phyloP scores from a whole-genome alignment of 2,113 vertebrate genomes.

The Synchiropus splendidus region DNA sequence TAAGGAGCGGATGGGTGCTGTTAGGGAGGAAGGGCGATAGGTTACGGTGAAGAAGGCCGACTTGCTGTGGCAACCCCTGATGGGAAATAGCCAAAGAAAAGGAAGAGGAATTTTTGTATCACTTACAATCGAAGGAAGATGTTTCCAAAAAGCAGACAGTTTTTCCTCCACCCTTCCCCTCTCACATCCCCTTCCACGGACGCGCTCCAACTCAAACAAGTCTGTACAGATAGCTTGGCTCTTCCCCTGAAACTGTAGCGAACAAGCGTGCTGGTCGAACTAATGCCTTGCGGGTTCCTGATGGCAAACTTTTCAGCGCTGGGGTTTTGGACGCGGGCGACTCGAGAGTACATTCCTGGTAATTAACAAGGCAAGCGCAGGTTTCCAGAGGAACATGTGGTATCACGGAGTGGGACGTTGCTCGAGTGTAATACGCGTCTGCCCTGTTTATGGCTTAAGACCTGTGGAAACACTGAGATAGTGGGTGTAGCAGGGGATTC shows the following conservation, averaged over 20 bases:
- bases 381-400: slow-evolving; percentile 29
- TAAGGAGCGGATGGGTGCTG: too few relatives aligned
- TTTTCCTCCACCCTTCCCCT: slow-evolving; percentile 26
- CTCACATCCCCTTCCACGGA: slow-evolving; percentile 33
- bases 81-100: too few relatives aligned
- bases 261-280: slow-evolving; percentile 20
- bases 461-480: slow-evolving; percentile 16
- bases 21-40: too few relatives aligned
- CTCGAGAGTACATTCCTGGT: slow-evolving; percentile 33
- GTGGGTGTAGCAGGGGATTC: slow-evolving; percentile 2
- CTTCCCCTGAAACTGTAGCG: slow-evolving; percentile 29
- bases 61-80: too few relatives aligned
- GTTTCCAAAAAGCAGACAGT: slow-evolving; percentile 23
- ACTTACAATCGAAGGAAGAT: slow-evolving; percentile 14
- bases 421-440: slow-evolving; percentile 17
- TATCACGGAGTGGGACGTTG: slow-evolving; percentile 6
- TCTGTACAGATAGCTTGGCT: slow-evolving; percentile 43
- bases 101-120: not conserved
- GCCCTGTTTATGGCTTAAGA: slow-evolving; percentile 30
- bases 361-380: slow-evolving; percentile 44
- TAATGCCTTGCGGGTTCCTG: slow-evolving; percentile 45
- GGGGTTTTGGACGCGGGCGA: slow-evolving; percentile 22
- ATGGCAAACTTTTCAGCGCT: slow-evolving; percentile 38
- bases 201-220: slow-evolving; percentile 43
- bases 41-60: not conserved